Percentiles rank a stretch among this genome's conserved stretches.
Conservation (phyloP, 2,113 vertebrate genomes). For the Laticauda laticaudata region DNA sequence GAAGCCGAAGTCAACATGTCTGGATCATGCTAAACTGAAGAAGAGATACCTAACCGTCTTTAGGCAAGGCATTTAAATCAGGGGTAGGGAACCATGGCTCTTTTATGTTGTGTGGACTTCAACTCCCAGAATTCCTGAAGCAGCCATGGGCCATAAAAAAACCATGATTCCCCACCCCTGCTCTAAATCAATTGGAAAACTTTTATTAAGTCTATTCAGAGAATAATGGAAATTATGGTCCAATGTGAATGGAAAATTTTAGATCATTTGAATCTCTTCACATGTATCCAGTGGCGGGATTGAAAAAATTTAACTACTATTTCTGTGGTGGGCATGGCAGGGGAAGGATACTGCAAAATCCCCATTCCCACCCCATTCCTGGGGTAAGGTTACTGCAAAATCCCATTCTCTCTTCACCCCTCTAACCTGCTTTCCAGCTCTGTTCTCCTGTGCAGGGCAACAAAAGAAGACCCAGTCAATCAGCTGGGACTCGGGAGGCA, state of each 20-base stretch:
- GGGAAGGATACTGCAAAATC: too few relatives aligned
- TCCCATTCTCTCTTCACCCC: too few relatives aligned
- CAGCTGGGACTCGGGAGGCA: too few relatives aligned
- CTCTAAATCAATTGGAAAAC: not conserved
- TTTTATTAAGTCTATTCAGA: not conserved
- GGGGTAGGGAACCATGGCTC: not conserved
- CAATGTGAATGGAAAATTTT: not conserved
- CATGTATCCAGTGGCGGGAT: not conserved
- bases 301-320: too few relatives aligned
- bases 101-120: not conserved
- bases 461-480: too few relatives aligned
- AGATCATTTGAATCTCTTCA: not conserved
- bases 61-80: not conserved
- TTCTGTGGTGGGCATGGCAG: too few relatives aligned
- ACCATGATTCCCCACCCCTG: not conserved
- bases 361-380: too few relatives aligned
- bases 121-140: not conserved
- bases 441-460: too few relatives aligned
- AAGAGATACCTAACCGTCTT: not conserved
- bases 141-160: too few relatives aligned
- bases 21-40: not conserved
- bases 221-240: not conserved
- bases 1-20: not conserved
- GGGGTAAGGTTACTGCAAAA: too few relatives aligned
- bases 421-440: too few relatives aligned